phyloP scores from a whole-genome alignment of 37 sponge, comb jelly and placozoan genomes.

The Aplysina aerophoba region DNA sequence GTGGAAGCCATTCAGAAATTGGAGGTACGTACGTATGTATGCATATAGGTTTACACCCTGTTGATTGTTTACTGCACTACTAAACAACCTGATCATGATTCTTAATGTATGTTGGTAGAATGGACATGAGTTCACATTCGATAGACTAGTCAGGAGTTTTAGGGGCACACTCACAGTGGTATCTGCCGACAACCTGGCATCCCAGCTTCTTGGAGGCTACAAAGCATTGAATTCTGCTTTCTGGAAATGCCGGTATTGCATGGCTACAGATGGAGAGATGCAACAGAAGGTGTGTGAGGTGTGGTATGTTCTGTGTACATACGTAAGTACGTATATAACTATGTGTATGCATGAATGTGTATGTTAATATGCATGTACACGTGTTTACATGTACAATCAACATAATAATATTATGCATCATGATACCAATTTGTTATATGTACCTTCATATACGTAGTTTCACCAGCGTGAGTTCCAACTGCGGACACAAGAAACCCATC shows the following conservation, averaged over 20 bases:
- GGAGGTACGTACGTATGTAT: conserved; percentile 26
- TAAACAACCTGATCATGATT: neutral
- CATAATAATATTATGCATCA: too few relatives aligned
- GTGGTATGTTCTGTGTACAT: neutral
- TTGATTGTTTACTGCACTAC: too few relatives aligned
- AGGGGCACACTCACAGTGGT: conserved; percentile 49
- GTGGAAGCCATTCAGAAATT: conserved; percentile 38
- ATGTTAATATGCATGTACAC: neutral
- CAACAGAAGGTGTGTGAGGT: conserved; percentile 38
- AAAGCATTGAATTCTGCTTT: conserved; percentile 49
- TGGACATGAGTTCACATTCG: conserved; percentile 32
- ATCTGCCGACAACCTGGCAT: conserved; percentile 62
- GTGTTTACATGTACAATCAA: neutral
- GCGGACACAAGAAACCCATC: conserved; percentile 36
- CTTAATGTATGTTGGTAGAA: conserved; percentile 28
- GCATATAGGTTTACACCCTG: neutral
- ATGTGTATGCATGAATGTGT: neutral
- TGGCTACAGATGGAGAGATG: conserved; percentile 53
- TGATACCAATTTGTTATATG: too few relatives aligned
- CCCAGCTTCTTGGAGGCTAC: conserved; percentile 48
- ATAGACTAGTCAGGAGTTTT: conserved; percentile 18
- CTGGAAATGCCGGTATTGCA: conserved; percentile 59
- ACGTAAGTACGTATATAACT: neutral
- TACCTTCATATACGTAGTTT: conserved; percentile 29
- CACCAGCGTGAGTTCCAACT: conserved; percentile 24